Evolutionary conservation across 2,888 invertebrate species (phyloP), one percentile per base, ranked within the genome.

Genomic region (Pseudoips prasinana): DNA sequence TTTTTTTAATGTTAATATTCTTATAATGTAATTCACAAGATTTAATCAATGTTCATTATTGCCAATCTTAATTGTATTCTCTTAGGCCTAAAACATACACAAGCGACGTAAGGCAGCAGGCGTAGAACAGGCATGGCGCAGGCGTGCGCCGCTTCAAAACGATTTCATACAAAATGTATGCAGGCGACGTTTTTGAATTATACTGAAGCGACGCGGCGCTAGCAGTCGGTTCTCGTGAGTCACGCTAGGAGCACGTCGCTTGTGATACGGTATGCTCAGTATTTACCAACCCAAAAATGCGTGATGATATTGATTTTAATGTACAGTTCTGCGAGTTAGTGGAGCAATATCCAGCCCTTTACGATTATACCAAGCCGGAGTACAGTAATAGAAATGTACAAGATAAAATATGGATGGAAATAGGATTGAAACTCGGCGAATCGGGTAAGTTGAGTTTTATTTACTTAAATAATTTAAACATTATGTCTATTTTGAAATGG

Each of bases 311-410:
- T 27, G 29, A 22, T n/a, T 29, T 42, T 34, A 42, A 39, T 35
- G 28, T 43, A 20, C 11, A 46, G 32, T 46, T 46, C 32, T 46
- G 38, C 33, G 32, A 39, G 29, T 41, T 46, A 33, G 22, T 41
- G 29, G 38, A 41, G 27, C 33, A 41, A 29, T 37, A 46, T 24
- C 39, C 42, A 25, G 22, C 18, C 36, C 22, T 46, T 22, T 46
- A 42, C 28, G 40, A 45, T 29, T 40, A 45, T 24, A 41, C 25
- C 38, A 40, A 34, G 31, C 25, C 40, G 26, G 34, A 29, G 27
- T 42, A 46, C 31, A 37, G 42, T 39, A 47, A 47, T 22, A 37
- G 39, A 39, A 42, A 36, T 45, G 48, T 42, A 20, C 48, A 39
- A 37, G 45, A 48, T 23, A 39, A 48, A 48, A 35, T 35, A 42